Evolutionary conservation across 2,888 invertebrate genomes (phyloP).

Genomic region (Ischnus inquisitorius): DNA sequence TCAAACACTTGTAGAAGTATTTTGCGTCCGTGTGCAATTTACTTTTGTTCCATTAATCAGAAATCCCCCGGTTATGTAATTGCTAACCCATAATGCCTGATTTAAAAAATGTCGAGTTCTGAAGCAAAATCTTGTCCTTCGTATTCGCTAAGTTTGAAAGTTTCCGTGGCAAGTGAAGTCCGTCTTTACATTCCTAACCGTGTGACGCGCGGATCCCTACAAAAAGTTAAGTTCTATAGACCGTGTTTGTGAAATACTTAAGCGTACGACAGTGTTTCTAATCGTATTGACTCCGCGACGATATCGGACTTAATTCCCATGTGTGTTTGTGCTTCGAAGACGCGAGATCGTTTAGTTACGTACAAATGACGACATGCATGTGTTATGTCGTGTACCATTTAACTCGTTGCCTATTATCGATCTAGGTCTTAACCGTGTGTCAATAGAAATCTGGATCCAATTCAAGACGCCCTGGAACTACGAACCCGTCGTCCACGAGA

Average conservation of each 20-base stretch:
- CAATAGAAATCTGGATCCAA: conserved; percentile 39
- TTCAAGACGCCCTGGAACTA: conserved; percentile 32
- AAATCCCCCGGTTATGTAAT: too few relatives aligned
- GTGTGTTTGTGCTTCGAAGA: background rate
- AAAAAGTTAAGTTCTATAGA: too few relatives aligned
- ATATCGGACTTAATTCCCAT: background rate
- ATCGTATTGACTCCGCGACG: conserved; percentile 2
- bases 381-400: background rate
- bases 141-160: too few relatives aligned
- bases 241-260: background rate
- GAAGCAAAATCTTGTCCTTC: too few relatives aligned
- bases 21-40: background rate
- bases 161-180: background rate
- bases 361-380: background rate
- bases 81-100: too few relatives aligned
- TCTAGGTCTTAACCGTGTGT: conserved; percentile 30
- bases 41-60: too few relatives aligned
- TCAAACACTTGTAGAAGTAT: too few relatives aligned
- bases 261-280: background rate
- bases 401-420: conserved; percentile 13
- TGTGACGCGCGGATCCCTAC: background rate
- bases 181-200: background rate
- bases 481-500: conserved; percentile 22
- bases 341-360: background rate
- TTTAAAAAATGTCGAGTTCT: too few relatives aligned